Base-by-base conservation (phyloP, 2,888 invertebrate genomes). In the Strigamia transsilvanica region DNA sequence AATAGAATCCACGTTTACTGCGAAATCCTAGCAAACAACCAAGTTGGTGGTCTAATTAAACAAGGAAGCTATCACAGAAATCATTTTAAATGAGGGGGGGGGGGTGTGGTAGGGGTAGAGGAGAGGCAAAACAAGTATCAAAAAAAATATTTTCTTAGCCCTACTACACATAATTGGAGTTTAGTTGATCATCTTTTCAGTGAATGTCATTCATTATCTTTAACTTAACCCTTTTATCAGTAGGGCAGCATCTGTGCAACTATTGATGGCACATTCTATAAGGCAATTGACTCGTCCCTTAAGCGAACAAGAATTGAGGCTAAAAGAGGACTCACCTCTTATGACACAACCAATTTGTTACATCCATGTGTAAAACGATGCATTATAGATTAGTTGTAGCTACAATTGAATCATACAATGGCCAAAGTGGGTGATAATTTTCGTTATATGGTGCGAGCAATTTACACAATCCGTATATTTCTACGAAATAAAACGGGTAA, bases 201-300 rank as follows among this genome's bases (percentile, higher is more conserved):
- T 4, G 27, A 66, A 66, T 23, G 66, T 15, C 27, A 27, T 66
- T 66, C 66, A 66, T 66, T 66, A 66, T 66, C 66, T 66, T 66
- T 66, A 15, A 66, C 66, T 66, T 66, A 66, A 66, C 66, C 66
- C 66, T 66, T 66, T 66, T 66, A 66, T 66, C 66, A 66, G 66
- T 66, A 66, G 66, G 66, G 66, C 66, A 66, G 66, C 66, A 66
- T 66, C 66, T 66, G 66, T 27, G 66, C 66, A 66, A 27, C 66
- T 66, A 66, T 66, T 23, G 66, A 66, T 66, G 66, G 66, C 66
- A 66, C 27, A 66, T 66, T 66, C 66, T 27, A 66, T 66, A 66
- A 23, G 66, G 66, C 66, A 66, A 66, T 66, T 66, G 66, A 66
- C 66, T 66, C 66, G 23, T 66, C 66, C 61, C 66, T 66, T 66